These are phyloP conservation scores for Acromyrmex heyeri DNA, from an alignment of 1,140 invertebrate species.

Conservation along the genomic window DNA sequence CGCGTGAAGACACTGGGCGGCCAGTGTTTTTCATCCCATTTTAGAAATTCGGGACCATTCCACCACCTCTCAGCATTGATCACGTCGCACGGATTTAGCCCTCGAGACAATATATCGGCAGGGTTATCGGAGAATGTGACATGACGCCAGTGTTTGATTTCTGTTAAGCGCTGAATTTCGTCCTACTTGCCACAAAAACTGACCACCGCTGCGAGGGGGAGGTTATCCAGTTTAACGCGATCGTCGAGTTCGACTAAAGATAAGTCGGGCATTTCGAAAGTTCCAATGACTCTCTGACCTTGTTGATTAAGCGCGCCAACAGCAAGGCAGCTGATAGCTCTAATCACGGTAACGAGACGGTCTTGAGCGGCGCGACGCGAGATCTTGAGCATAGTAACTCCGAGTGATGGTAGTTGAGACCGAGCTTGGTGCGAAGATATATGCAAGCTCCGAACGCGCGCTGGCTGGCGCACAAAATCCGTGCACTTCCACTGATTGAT, in stretches of 20 bases:
- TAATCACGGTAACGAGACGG: too few species aligned
- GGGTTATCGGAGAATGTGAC: background rate
- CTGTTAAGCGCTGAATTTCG: background rate
- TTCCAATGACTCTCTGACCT: background rate
- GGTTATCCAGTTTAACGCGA: too few species aligned
- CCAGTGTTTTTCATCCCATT: background rate
- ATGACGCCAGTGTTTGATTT: background rate
- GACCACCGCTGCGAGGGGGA: too few species aligned
- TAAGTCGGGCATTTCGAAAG: background rate
- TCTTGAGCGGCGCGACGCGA: too few species aligned
- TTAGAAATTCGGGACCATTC: background rate
- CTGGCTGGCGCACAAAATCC: too few species aligned
- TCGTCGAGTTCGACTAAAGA: too few species aligned
- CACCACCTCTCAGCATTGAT: background rate
- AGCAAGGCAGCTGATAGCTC: conserved; percentile 19
- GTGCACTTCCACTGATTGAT: background rate
- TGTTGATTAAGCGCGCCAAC: conserved; percentile 58
- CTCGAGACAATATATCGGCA: background rate
- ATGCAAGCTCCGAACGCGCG: too few species aligned
- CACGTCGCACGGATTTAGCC: accelerated
- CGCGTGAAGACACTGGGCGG: background rate
- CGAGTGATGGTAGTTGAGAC: too few species aligned
- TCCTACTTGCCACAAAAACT: too few species aligned
- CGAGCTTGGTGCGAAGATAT: too few species aligned
- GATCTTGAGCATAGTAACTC: too few species aligned